phyloP scores from a whole-genome alignment of 2,797 vertebrate genomes.

The Phataginus tetradactyla region DNA sequence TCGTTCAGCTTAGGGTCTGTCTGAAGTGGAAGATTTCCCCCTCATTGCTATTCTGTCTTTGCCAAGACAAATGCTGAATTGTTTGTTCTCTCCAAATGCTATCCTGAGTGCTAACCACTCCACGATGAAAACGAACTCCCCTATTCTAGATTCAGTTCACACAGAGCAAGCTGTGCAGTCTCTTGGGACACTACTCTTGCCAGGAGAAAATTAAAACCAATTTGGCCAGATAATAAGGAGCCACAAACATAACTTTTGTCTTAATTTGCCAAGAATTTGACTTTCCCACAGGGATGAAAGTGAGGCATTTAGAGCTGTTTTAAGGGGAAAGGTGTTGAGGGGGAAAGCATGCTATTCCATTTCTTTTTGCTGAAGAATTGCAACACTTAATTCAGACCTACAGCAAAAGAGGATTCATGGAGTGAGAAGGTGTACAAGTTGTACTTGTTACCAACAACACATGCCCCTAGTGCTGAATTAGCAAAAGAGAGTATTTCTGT shows the following conservation, averaged over 20 bases:
- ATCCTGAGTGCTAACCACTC: constrained; percentile 57
- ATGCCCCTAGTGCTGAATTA: background rate
- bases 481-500: background rate
- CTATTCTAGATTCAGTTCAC: constrained; percentile 80
- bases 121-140: constrained; percentile 51
- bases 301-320: constrained; percentile 46
- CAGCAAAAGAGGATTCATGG: background rate
- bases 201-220: constrained; percentile 86
- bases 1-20: background rate
- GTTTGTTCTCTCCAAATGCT: constrained; percentile 53
- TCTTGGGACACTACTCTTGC: constrained; percentile 77
- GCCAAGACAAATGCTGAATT: background rate
- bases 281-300: constrained; percentile 74
- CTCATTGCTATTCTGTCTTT: background rate
- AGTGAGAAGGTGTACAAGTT: background rate
- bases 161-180: constrained; percentile 74
- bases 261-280: constrained; percentile 80
- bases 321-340: background rate
- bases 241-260: constrained; percentile 80
- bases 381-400: background rate
- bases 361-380: constrained; percentile 54
- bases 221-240: constrained; percentile 81
- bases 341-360: constrained; percentile 58
- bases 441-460: background rate
- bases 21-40: constrained; percentile 34